Evolutionary conservation across 2,113 vertebrate species (phyloP).

Genomic region (Spilogale gracilis): DNA sequence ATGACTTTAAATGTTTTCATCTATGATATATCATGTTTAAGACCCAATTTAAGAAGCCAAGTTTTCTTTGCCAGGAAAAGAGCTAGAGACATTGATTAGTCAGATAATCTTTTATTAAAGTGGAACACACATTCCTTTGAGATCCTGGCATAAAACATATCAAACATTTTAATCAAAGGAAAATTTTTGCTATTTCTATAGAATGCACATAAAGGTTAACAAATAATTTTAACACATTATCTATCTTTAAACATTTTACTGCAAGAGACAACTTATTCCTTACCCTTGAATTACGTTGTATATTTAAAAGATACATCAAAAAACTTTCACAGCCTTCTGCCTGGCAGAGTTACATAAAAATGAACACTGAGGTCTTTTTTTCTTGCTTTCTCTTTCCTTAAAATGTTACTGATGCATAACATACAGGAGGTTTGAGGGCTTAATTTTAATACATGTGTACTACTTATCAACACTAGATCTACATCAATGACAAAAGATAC

Average conservation of each 20-base stretch:
- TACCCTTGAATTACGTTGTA: not conserved
- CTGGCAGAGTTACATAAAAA: slow-evolving; percentile 69
- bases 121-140: not conserved
- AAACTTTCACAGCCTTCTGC: slow-evolving; percentile 71
- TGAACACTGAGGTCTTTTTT: not conserved
- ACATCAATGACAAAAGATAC: not conserved
- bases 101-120: slow-evolving; percentile 29
- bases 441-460: slow-evolving; percentile 51
- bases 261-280: slow-evolving; percentile 43
- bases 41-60: slow-evolving; percentile 28
- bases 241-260: slow-evolving; percentile 38
- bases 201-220: slow-evolving; percentile 21
- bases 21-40: slow-evolving; percentile 22
- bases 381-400: slow-evolving; percentile 33
- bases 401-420: slow-evolving; percentile 18
- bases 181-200: slow-evolving; percentile 23
- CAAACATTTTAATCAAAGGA: slow-evolving; percentile 39
- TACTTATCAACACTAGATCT: slow-evolving; percentile 24
- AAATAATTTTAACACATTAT: not conserved
- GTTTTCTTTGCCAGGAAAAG: slow-evolving; percentile 30
- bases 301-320: slow-evolving; percentile 68
- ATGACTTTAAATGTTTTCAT: slow-evolving; percentile 38
- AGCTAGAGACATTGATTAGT: slow-evolving; percentile 1
- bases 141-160: slow-evolving; percentile 13
- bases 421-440: not conserved